Evolutionary conservation across 2,888 invertebrate species (phyloP), one percentile per base, ranked within the genome.

Genomic region (Xestia sexstrigata): DNA sequence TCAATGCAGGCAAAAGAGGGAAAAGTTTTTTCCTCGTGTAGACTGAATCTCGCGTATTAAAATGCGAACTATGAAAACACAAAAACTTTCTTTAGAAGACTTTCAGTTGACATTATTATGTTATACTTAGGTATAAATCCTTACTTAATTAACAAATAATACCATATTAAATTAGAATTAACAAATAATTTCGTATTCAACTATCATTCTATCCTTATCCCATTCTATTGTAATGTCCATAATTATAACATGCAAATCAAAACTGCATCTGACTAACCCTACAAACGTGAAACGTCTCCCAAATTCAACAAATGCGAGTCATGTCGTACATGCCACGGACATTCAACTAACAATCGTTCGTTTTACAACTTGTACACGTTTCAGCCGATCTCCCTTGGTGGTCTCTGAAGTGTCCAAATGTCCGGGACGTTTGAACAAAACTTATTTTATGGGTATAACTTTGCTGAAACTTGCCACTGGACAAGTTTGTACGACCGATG

Each of bases 391-490:
- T 74, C 66, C 65, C 70, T 62, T 65, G 65, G 26, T 69, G 42
- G 76, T 75, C 68, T 75, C 70, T 63, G 13, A 82, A 84, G 84
- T 78, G 69, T 79, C 72, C 74, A 78, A 81, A 86, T 81, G 84
- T 81, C 81, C 73, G 45, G 66, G 68, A 74, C 82, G 77, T 78
- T 85, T 77, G 66, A 76, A 66, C 47, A 15, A 79, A 87, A 87
- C 76, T 87, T 88, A 74, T 85, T 83, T 83, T 78, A 84, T 79
- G 69, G 39, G 58, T n/a, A 65, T 52, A 81, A 87, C 65, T 87
- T 88, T 70, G 67, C 72, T 23, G 42, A 60, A 83, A 52, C 67
- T 77, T 84, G 70, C 73, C 68, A 23, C 70, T 42, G 52, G 20
- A 86, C 70, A 76, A 82, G 65, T 79, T 83, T 78, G 52, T 68